These are phyloP conservation scores for Columba livia DNA, from an alignment of 2,113 vertebrate genomes.

Conservation along the genomic window DNA sequence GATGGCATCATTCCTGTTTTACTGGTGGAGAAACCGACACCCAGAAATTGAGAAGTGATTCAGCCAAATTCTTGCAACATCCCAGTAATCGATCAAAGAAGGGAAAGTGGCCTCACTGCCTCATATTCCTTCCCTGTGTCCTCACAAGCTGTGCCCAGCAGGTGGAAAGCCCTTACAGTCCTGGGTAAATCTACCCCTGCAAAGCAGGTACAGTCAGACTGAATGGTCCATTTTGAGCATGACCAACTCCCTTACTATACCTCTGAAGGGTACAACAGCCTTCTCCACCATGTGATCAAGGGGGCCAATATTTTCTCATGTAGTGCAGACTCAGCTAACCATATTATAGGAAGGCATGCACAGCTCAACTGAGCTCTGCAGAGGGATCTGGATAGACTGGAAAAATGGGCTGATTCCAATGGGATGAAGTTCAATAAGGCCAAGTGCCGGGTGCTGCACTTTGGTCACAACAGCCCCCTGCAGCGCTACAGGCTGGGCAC, in stretches of 20 bases:
- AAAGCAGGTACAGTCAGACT: not conserved
- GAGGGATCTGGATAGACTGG: too few relatives aligned
- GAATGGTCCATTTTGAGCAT: not conserved
- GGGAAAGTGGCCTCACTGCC: not conserved
- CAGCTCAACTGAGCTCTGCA: not conserved
- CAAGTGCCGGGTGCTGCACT: too few relatives aligned
- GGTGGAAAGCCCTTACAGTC: not conserved
- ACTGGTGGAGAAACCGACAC: not conserved
- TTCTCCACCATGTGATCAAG: not conserved
- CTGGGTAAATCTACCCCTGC: not conserved
- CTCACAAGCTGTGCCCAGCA: not conserved
- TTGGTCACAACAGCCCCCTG: too few relatives aligned
- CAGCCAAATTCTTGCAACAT: not conserved
- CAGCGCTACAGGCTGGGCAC: too few relatives aligned
- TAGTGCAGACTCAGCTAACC: not conserved
- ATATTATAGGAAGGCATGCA: not conserved
- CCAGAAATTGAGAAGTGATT: not conserved
- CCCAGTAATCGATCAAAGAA: not conserved
- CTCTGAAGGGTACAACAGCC: not conserved
- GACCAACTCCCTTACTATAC: not conserved
- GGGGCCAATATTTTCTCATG: not conserved
- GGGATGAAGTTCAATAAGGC: too few relatives aligned
- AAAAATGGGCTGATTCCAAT: too few relatives aligned
- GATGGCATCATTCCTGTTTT: slow-evolving; percentile 2
- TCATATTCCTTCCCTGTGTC: fast-evolving